A percentile compares a stretch with the other conserved stretches of the same genome.
Conservation (phyloP, 2,888 invertebrate genomes). For the Diogma glabrata region DNA sequence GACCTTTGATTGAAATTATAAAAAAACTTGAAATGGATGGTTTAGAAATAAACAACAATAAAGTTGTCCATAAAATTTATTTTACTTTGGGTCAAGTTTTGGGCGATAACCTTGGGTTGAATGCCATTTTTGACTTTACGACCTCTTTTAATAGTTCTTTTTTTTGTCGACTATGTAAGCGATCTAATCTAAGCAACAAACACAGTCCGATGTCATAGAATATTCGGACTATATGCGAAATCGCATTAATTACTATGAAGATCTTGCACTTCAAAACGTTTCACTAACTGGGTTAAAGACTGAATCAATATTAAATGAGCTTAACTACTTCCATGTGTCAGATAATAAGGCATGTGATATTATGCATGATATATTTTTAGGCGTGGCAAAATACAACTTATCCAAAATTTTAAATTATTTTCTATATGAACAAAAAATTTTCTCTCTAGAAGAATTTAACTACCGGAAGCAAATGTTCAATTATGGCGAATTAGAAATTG, state of each 20-base stretch:
- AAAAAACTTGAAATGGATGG: not conserved
- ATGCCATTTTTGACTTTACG: constrained; percentile 18
- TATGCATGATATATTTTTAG: constrained; percentile 13
- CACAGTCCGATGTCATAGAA: constrained; percentile 12
- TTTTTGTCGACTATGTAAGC: constrained; percentile 17
- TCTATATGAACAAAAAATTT: constrained; percentile 1
- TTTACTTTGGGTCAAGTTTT: constrained; percentile 18
- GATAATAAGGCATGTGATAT: constrained; percentile 14
- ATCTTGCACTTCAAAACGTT: constrained; percentile 8
- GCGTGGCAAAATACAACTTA: not conserved
- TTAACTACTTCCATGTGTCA: not conserved
- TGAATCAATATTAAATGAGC: not conserved
- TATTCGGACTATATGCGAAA: constrained; percentile 15
- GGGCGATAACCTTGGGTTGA: constrained; percentile 18
- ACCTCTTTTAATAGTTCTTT: constrained; percentile 15
- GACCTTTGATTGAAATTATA: not conserved
- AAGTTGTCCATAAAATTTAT: constrained; percentile 10
- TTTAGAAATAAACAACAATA: not conserved
- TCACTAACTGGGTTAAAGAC: not conserved
- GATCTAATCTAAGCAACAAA: constrained; percentile 16
- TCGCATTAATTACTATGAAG: constrained; percentile 14
- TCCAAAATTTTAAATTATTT: not conserved
- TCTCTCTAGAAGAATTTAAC: not conserved
- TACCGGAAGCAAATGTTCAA: not conserved
- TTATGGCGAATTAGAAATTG: not conserved